Evolutionary conservation across 1,140 invertebrate species (phyloP), one percentile per base, ranked within the genome.

Genomic region (Apis mellifera): DNA sequence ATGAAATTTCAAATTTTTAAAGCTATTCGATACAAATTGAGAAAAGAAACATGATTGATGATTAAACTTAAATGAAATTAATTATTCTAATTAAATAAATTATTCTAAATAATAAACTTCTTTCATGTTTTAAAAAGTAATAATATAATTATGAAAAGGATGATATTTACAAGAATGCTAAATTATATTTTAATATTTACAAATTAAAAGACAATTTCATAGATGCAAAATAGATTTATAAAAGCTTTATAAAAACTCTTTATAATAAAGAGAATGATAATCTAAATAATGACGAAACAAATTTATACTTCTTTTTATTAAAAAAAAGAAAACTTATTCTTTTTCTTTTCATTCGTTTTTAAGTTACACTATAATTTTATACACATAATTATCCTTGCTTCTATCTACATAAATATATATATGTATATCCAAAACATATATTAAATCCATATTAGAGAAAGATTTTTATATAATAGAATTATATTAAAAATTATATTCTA

Each of bases 141-240:
- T 13, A 62, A 9, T 23, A n/a, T 62, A 7, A 8, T 15, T n/a
- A 2, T 23, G 5, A n/a, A n/a, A n/a, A n/a, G n/a, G n/a, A n/a
- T n/a, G 9, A 62, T 50, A 68, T 50, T 68, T 68, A 68, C 8
- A 13, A 50, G 21, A 5, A 13, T 19, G 13, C 0, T 13, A n/a
- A 48, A n/a, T 17, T n/a, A n/a, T n/a, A 21, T 68, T 48, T 23
- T 50, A 50, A 68, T 68, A 23, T 3, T n/a, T 7, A 13, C 19
- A n/a, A 69, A 50, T 69, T n/a, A 69, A 69, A 69, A 69, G 21
- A n/a, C 48, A 69, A 69, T 13, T 23, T 50, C 23, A 12, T n/a
- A 8, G 42, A 17, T n/a, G 65, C n/a, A 42, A 3, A 13, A 8
- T 69, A 23, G 4, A 42, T 42, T 42, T 50, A 69, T 50, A 42